phyloP scores from a whole-genome alignment of 2,797 vertebrate genomes.

The Esox masquinongy region DNA sequence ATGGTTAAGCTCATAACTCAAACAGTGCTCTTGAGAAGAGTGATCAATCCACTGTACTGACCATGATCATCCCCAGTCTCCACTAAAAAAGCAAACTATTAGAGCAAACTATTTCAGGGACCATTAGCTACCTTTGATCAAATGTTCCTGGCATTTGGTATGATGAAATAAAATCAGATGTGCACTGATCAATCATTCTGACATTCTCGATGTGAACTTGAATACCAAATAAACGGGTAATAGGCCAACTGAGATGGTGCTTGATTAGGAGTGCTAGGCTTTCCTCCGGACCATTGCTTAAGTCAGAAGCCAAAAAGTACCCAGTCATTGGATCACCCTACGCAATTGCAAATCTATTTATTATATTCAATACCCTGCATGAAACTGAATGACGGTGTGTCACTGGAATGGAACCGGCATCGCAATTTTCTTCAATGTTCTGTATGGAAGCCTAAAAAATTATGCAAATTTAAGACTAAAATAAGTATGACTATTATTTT shows the following conservation, averaged over 20 bases:
- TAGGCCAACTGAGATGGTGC: neutral
- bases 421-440: neutral
- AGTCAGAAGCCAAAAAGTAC: slow-evolving; percentile 1
- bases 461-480: neutral
- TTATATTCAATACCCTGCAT: neutral
- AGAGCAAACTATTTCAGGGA: neutral
- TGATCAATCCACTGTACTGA: neutral
- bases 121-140: neutral
- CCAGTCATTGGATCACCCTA: neutral
- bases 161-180: neutral
- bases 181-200: neutral
- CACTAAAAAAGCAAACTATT: neutral
- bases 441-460: neutral
- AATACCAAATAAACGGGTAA: neutral
- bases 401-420: neutral
- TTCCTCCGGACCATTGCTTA: neutral
- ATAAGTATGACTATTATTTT: neutral
- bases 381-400: neutral
- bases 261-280: neutral
- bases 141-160: neutral
- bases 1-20: neutral
- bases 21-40: neutral
- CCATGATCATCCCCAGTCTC: neutral
- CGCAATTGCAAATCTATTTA: neutral
- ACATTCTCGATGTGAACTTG: neutral